These are phyloP conservation scores for Dorcus hopei DNA, from an alignment of 2,888 invertebrate species.

Conservation along the genomic window DNA sequence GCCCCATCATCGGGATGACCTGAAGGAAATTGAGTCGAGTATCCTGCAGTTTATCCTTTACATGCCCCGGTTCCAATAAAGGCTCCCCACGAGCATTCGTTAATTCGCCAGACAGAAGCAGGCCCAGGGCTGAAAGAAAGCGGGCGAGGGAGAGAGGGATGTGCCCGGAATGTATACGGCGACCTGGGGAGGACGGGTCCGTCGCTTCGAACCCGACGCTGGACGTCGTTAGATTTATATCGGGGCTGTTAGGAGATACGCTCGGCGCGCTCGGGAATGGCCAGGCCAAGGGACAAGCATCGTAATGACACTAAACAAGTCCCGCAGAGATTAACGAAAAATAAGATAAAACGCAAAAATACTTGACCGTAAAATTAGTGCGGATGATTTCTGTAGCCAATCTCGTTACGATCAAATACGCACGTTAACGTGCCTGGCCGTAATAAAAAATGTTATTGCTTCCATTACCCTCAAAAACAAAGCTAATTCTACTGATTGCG, in stretches of 20 bases:
- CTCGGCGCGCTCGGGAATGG: conserved; percentile 29
- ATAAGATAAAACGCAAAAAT: conserved; percentile 4
- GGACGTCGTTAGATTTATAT: conserved; percentile 36
- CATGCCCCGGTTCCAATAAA: conserved; percentile 19
- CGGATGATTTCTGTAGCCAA: not conserved
- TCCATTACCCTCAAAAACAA: no score
- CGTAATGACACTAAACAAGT: conserved; percentile 16
- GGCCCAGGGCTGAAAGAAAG: conserved; percentile 2
- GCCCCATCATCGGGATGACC: conserved; percentile 13
- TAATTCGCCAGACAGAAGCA: conserved; percentile 13
- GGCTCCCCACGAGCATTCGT: conserved; percentile 14
- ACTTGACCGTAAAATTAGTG: conserved; percentile 13
- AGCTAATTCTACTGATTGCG: no score
- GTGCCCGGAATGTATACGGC: conserved; percentile 3
- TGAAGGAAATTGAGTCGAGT: conserved; percentile 36
- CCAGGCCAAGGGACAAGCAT: conserved; percentile 18
- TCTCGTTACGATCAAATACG: no score
- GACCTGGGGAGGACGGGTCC: conserved; percentile 9
- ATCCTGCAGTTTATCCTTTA: conserved; percentile 32
- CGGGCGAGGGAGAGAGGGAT: not conserved
- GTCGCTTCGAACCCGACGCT: conserved; percentile 15
- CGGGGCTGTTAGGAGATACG: conserved; percentile 30
- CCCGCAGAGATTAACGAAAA: conserved; percentile 8
- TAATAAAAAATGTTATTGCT: no score
- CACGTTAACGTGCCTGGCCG: no score